A percentile compares a stretch with the other conserved stretches of the same genome.
These are phyloP conservation scores for Vollenhovia emeryi DNA, from an alignment of 1,140 invertebrate genomes.

Conservation along the genomic window DNA sequence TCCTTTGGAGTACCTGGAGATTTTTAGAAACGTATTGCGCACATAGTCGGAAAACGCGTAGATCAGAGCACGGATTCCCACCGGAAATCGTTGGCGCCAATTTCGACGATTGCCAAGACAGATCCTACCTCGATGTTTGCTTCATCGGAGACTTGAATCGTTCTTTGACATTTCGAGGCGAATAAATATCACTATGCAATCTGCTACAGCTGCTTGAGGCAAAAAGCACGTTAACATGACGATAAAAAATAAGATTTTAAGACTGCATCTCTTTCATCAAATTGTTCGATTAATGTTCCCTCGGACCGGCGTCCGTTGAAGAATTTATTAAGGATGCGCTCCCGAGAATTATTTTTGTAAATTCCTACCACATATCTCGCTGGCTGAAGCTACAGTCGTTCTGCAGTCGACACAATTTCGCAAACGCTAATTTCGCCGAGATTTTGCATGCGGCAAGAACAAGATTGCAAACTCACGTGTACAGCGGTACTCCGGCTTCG, in stretches of 20 bases:
- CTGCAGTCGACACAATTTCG: constrained; percentile 12
- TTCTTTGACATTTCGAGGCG: not conserved
- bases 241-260: not conserved
- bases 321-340: not conserved
- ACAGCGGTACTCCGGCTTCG: constrained; percentile 93
- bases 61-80: not conserved
- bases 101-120: not conserved
- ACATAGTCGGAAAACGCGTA: not conserved
- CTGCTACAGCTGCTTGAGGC: not conserved
- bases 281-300: not conserved
- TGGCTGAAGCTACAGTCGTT: not conserved
- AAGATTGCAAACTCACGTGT: constrained; percentile 89
- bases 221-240: not conserved
- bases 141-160: not conserved
- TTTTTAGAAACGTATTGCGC: constrained; percentile 24
- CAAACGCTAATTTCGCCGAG: not conserved
- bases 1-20: constrained; percentile 31
- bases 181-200: not conserved
- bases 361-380: not conserved
- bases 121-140: not conserved
- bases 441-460: constrained; percentile 27
- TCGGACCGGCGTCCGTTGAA: not conserved
- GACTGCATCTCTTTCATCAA: not conserved
- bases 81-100: not conserved
- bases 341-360: not conserved